phyloP scores from a whole-genome alignment of 2,113 vertebrate genomes.

The Corythoichthys intestinalis region DNA sequence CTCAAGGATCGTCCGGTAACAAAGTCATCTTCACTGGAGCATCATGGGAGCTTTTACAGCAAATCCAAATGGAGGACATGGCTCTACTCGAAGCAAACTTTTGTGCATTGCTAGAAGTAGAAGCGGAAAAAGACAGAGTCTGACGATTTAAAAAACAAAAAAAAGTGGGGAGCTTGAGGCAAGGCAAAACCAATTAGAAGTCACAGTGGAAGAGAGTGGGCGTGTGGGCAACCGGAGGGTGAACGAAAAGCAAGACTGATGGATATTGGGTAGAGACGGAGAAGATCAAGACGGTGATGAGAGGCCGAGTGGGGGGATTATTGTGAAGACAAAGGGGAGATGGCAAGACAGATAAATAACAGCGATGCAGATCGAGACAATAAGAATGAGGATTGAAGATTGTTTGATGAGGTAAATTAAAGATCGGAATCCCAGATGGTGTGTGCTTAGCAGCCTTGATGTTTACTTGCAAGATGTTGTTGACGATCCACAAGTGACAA shows the following conservation, averaged over 20 bases:
- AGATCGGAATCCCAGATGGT: constrained; percentile 17
- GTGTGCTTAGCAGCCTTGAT: background rate
- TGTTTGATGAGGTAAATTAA: constrained; percentile 6
- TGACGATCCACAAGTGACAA: background rate
- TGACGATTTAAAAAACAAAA: constrained; percentile 52
- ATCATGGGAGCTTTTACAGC: background rate
- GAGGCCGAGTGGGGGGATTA: constrained; percentile 36
- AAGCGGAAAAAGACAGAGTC: constrained; percentile 44
- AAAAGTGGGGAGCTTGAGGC: constrained; percentile 50
- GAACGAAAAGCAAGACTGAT: constrained; percentile 35
- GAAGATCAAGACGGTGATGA: constrained; percentile 36
- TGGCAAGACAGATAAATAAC: constrained; percentile 35
- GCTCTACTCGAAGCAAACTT: background rate
- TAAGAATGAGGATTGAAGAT: constrained; percentile 6
- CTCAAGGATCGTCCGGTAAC: background rate
- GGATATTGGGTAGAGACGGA: constrained; percentile 46
- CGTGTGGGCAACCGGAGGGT: background rate
- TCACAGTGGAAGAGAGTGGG: constrained; percentile 23
- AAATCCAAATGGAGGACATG: background rate
- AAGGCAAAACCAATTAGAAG: constrained; percentile 57
- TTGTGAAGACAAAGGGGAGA: constrained; percentile 33
- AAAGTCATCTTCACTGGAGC: background rate
- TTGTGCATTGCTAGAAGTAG: constrained; percentile 10
- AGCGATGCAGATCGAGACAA: constrained; percentile 20
- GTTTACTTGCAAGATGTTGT: constrained; percentile 3